Evolutionary conservation across 2,888 invertebrate genomes (phyloP), one percentile per base, ranked within the genome.

Genomic region (Zhuqinia jingwanae): DNA sequence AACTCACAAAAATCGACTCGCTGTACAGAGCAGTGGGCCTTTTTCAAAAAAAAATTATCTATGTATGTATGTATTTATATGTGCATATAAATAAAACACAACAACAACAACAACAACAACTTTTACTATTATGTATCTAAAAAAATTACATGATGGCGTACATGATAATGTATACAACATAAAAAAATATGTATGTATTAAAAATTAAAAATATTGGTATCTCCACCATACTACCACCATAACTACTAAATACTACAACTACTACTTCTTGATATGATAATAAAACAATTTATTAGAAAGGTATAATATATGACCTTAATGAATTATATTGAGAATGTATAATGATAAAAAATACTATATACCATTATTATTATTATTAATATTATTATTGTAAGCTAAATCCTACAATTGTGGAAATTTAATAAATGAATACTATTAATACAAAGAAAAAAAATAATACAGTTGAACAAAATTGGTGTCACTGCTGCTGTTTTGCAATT

Each of bases 281-380:
- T 84, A 80, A 78, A 76, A n/a, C 20, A 76, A 5, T 56, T 22
- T 78, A 78, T 22, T 78, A 78, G 84, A 50, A 36, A 81, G 68
- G 63, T 36, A 63, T 81, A 81, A 80, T 36, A 63, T 81, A 81
- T 75, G 80, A 81, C 76, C 80, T 86, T 86, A 79, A 36, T 79
- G 76, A 63, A 76, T 45, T 70, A 79, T 85, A 81, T 86, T 86
- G 76, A 73, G 70, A 73, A 63, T 86, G 76, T 79, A 85, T 85
- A 36, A 36, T 36, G 36, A 36, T 36, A 36, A 6, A 36, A 36
- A 36, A 3, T 70, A 85, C 76, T 84, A 68, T 25, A 25, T 36
- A 68, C 68, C 22, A 68, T 13, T 0, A 70, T n/a, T n/a, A n/a
- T n/a, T n/a, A n/a, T n/a, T n/a, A 36, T 36, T 25, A 42, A 10